Conservation (phyloP, 2,888 invertebrate species). For the Ditula angustiorana region DNA sequence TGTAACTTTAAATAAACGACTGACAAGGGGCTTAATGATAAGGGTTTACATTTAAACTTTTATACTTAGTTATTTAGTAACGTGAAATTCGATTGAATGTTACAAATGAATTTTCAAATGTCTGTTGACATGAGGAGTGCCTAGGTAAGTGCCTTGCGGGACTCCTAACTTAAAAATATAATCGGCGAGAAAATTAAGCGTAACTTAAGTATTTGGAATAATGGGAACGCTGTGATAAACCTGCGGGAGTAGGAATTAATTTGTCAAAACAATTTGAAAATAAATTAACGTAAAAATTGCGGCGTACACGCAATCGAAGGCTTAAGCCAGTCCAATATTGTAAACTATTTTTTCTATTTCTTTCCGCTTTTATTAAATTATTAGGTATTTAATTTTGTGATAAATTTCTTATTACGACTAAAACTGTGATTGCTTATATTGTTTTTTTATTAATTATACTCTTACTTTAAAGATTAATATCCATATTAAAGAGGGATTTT, state of each 20-base stretch:
- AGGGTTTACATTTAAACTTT: constrained; percentile 5
- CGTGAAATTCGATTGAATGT: constrained; percentile 2
- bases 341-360: constrained; percentile 49
- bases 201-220: constrained; percentile 55
- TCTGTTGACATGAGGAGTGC: constrained; percentile 56
- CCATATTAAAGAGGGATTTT: constrained; percentile 3
- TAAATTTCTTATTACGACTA: constrained; percentile 67
- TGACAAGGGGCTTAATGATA: constrained; percentile 13
- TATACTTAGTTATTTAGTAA: constrained; percentile 12
- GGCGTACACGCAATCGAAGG: constrained; percentile 59
- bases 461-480: constrained; percentile 53
- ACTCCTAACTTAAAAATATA: constrained; percentile 55
- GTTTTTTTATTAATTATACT: constrained; percentile 56
- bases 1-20: constrained; percentile 17
- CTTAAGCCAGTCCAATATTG: constrained; percentile 59
- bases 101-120: constrained; percentile 9
- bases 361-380: constrained; percentile 47
- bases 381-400: constrained; percentile 66
- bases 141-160: constrained; percentile 71
- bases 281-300: constrained; percentile 49
- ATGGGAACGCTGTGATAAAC: constrained; percentile 75
- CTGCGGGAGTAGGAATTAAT: constrained; percentile 55
- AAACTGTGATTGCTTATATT: constrained; percentile 73
- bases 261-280: constrained; percentile 52
- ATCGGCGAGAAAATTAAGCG: constrained; percentile 52